Conservation (phyloP, 2,797 vertebrate genomes). For the Thalassophryne amazonica region DNA sequence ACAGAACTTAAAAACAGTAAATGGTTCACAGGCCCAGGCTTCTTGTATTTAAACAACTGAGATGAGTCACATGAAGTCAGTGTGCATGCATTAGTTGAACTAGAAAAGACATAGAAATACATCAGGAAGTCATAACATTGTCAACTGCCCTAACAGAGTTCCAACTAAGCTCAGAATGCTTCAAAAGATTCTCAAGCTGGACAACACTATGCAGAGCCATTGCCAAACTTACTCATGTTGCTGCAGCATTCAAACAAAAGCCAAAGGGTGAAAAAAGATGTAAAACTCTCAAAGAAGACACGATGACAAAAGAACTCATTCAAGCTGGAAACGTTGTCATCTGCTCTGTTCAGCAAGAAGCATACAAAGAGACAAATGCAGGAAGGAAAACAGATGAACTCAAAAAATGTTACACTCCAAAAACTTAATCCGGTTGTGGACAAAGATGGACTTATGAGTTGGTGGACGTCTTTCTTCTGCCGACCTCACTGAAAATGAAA, state of each 20-base stretch:
- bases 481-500: background rate
- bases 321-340: background rate
- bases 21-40: too few species aligned
- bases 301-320: background rate
- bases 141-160: background rate
- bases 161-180: background rate
- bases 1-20: too few species aligned
- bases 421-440: background rate
- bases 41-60: too few species aligned
- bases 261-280: background rate
- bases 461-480: background rate
- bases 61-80: background rate
- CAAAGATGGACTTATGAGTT: background rate
- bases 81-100: background rate
- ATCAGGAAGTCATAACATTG: background rate
- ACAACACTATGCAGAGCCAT: background rate
- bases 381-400: background rate
- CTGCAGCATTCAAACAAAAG: background rate
- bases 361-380: background rate
- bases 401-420: background rate
- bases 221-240: background rate
- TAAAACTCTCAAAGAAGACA: background rate
- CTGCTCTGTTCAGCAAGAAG: background rate
- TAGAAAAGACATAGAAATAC: slow-evolving; percentile 4
- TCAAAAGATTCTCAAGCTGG: background rate